phyloP scores from a whole-genome alignment of 2,888 invertebrate species.

The Peribatodes rhomboidaria region DNA sequence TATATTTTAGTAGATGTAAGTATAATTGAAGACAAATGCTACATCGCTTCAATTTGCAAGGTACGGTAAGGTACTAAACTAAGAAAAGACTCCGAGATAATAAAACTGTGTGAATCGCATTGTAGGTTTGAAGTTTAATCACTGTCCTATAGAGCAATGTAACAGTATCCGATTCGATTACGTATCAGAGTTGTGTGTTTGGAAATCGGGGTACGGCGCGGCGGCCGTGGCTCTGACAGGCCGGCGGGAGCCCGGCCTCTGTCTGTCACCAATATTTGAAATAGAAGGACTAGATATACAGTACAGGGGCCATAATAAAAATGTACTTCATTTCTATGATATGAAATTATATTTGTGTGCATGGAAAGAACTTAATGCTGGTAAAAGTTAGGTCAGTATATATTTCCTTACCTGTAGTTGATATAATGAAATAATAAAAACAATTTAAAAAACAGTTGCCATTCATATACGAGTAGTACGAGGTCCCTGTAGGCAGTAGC shows the following conservation, averaged over 20 bases:
- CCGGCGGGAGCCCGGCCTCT: slow-evolving; percentile 28
- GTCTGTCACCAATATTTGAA: slow-evolving; percentile 16
- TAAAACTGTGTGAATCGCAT: not conserved
- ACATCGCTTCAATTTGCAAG: too few species aligned
- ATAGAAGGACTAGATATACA: not conserved
- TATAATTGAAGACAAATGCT: too few species aligned
- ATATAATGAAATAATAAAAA: not conserved
- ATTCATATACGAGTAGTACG: too few species aligned
- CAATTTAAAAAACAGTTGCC: too few species aligned
- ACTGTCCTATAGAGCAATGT: slow-evolving; percentile 33
- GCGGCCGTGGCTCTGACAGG: slow-evolving; percentile 40
- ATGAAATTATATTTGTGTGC: not conserved
- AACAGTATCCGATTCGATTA: slow-evolving; percentile 63
- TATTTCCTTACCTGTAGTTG: too few species aligned
- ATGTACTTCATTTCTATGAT: not conserved
- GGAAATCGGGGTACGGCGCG: slow-evolving; percentile 44
- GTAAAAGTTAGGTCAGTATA: not conserved
- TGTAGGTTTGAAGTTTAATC: slow-evolving; percentile 10
- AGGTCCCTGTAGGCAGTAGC: too few species aligned
- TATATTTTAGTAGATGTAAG: too few species aligned
- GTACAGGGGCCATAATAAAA: not conserved
- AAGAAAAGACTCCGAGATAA: too few species aligned
- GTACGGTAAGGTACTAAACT: too few species aligned
- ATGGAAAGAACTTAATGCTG: not conserved
- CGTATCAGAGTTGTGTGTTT: slow-evolving; percentile 51